These are phyloP conservation scores for Tethea ocularis DNA, from an alignment of 2,888 invertebrate species.

Conservation along the genomic window DNA sequence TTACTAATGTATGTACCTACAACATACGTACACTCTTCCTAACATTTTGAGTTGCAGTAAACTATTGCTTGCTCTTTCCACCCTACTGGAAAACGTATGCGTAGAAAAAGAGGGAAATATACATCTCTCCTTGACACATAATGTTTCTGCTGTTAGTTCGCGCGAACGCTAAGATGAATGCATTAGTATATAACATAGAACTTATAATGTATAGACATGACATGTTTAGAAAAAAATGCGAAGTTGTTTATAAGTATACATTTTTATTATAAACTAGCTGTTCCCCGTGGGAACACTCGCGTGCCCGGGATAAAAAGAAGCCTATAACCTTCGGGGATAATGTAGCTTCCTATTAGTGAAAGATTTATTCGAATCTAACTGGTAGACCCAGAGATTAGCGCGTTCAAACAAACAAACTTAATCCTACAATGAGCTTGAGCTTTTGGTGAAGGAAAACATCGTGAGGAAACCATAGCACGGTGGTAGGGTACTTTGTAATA, in stretches of 20 bases:
- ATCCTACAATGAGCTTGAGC: too few relatives aligned
- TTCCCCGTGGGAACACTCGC: too few relatives aligned
- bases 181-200: constrained; percentile 5
- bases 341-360: too few relatives aligned
- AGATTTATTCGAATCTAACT: too few relatives aligned
- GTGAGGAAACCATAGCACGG: too few relatives aligned
- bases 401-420: too few relatives aligned
- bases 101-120: constrained; percentile 28
- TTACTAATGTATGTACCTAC: constrained; percentile 31
- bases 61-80: constrained; percentile 24
- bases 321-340: too few relatives aligned
- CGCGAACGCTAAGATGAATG: constrained; percentile 11
- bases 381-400: too few relatives aligned
- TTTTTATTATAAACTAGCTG: too few relatives aligned
- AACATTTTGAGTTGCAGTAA: constrained; percentile 28
- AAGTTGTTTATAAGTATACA: not conserved
- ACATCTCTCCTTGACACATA: constrained; percentile 40
- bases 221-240: not conserved
- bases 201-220: not conserved
- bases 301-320: too few relatives aligned
- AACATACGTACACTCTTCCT: constrained; percentile 9
- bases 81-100: constrained; percentile 17
- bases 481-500: too few relatives aligned
- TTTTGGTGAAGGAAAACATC: too few relatives aligned
- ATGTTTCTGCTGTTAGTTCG: constrained; percentile 20